A percentile compares a stretch with the other conserved stretches of the same genome.
Evolutionary conservation across 2,113 vertebrate species (phyloP).

Genomic region (Taurulus bubalis): DNA sequence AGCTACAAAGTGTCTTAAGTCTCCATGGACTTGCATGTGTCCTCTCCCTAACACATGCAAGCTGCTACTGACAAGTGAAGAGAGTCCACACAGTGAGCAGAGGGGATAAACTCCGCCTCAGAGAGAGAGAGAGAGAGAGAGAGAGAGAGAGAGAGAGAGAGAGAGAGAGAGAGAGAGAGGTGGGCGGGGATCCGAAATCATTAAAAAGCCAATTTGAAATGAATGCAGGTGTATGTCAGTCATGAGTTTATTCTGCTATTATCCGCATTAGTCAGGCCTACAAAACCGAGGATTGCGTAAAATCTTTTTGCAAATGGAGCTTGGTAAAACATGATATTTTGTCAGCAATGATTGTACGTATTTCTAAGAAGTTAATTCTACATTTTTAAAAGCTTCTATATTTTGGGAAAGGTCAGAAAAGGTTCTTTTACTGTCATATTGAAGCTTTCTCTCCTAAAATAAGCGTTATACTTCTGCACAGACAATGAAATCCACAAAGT

Average conservation of each 20-base stretch:
- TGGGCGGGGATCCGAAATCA: conserved; percentile 65
- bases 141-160: conserved; percentile 2
- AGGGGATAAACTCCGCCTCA: conserved; percentile 75
- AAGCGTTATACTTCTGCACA: neutral
- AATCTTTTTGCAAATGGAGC: conserved; percentile 5
- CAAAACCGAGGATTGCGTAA: conserved; percentile 10
- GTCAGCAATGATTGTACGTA: neutral
- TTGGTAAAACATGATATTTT: neutral
- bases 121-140: conserved; percentile 38
- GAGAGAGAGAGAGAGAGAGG: conserved; percentile 3
- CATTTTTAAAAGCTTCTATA: neutral
- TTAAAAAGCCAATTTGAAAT: conserved; percentile 55
- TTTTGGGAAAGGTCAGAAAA: neutral
- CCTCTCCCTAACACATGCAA: conserved; percentile 47
- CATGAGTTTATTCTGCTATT: conserved; percentile 39
- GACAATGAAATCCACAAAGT: neutral
- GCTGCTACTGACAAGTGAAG: conserved; percentile 76
- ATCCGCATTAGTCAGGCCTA: conserved; percentile 24
- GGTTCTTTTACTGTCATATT: neutral
- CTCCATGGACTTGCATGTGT: conserved; percentile 18
- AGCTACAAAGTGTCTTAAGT: conserved; percentile 13
- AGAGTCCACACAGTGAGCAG: conserved; percentile 62
- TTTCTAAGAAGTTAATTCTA: conserved; percentile 6
- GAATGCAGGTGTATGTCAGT: conserved; percentile 47
- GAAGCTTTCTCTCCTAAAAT: neutral